Evolutionary conservation across 1,140 invertebrate genomes (phyloP).

Genomic region (Aphis craccivora): DNA sequence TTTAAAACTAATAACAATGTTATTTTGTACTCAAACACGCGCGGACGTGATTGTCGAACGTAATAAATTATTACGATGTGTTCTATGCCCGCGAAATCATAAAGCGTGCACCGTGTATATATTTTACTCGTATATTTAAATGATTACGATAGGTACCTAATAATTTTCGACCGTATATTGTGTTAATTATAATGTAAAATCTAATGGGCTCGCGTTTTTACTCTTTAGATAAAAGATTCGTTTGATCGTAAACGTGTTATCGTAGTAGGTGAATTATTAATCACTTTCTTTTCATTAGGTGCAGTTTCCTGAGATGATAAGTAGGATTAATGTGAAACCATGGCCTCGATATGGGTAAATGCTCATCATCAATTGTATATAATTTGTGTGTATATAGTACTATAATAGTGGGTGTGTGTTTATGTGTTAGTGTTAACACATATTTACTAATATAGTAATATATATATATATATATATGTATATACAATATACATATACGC

Average conservation of each 20-base stretch:
- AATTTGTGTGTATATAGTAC: background rate
- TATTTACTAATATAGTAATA: background rate
- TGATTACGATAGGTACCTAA: background rate
- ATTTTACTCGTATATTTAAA: background rate
- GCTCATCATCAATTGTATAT: background rate
- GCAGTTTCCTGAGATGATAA: conserved; percentile 27
- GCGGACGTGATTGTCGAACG: background rate
- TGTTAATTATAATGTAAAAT: conserved; percentile 13
- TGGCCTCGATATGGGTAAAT: conserved; percentile 27
- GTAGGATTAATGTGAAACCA: conserved; percentile 23
- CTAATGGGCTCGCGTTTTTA: background rate
- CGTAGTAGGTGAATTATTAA: background rate
- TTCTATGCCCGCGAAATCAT: background rate
- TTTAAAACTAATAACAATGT: background rate
- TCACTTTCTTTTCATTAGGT: conserved; percentile 20
- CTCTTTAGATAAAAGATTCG: background rate
- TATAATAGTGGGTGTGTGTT: conserved; percentile 14
- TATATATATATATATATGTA: background rate
- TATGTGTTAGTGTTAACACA: background rate
- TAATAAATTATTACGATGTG: background rate
- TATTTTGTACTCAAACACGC: background rate
- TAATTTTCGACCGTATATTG: background rate
- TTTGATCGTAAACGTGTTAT: background rate
- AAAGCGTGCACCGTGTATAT: background rate
- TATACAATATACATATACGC: background rate